A percentile compares a stretch with the other conserved stretches of the same genome.
Evolutionary conservation across 2,113 vertebrate genomes (phyloP).

Genomic region (Numenius arquata): DNA sequence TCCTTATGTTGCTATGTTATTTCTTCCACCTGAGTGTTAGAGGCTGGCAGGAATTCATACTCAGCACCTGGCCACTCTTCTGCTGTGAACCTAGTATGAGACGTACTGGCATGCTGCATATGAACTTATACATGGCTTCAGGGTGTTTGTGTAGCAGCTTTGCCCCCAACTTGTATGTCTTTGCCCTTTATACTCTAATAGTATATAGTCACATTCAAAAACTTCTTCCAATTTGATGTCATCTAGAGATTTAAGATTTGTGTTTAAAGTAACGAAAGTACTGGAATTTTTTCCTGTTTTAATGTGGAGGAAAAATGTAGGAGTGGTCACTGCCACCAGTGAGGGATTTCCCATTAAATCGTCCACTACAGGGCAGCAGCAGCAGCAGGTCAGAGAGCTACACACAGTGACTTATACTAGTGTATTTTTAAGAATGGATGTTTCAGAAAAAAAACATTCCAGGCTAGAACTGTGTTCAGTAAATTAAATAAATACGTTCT

Average conservation of each 20-base stretch:
- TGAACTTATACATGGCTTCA: neutral
- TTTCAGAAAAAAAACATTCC: neutral
- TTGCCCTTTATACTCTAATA: neutral
- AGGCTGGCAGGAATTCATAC: neutral
- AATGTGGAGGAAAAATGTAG: neutral
- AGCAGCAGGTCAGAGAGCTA: neutral
- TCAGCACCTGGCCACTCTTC: neutral
- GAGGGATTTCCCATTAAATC: neutral
- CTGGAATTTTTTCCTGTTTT: neutral
- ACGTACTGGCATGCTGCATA: neutral
- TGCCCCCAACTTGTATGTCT: neutral
- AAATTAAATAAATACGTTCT: neutral
- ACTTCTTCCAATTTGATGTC: neutral
- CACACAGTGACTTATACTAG: neutral
- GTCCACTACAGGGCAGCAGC: neutral
- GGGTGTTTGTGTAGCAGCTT: neutral
- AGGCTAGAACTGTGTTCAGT: neutral
- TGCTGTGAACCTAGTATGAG: neutral
- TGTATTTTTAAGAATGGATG: neutral
- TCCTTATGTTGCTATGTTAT: neutral
- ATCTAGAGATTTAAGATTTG: neutral
- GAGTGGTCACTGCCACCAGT: neutral
- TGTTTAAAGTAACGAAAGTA: neutral
- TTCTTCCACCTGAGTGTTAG: neutral
- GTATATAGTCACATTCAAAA: neutral